Percentiles rank a stretch among this genome's conserved stretches.
Evolutionary conservation across 2,113 vertebrate species (phyloP).

Genomic region (Camelus dromedarius): DNA sequence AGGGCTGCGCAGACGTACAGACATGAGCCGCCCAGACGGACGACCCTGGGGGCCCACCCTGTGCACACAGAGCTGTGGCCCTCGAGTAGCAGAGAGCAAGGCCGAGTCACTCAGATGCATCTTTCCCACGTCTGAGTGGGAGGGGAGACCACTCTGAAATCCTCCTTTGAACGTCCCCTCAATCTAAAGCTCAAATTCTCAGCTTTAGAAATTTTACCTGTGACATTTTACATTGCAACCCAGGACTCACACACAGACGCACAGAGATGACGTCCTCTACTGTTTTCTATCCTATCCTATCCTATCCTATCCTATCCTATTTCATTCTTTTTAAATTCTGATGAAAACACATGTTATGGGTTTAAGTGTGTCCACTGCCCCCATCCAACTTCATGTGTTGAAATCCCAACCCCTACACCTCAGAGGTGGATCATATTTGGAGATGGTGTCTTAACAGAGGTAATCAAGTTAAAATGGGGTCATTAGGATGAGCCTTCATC

Average conservation of each 20-base stretch:
- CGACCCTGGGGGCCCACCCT: neutral
- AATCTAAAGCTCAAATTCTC: neutral
- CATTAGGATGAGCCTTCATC: neutral
- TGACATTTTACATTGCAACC: neutral
- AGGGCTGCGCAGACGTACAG: too few species aligned
- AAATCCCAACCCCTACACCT: neutral
- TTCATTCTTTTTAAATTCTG: neutral
- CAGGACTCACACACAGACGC: neutral
- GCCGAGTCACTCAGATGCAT: neutral
- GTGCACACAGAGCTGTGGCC: neutral
- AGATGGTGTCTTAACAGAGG: neutral
- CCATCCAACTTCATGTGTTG: neutral
- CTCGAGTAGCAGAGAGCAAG: too few species aligned
- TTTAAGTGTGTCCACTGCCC: neutral
- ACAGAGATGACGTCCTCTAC: neutral
- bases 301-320: neutral
- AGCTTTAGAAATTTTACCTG: constrained; percentile 26
- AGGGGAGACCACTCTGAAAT: neutral
- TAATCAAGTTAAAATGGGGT: neutral
- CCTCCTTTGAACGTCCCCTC: neutral
- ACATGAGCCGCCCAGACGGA: accelerated
- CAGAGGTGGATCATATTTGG: neutral
- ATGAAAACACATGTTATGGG: neutral
- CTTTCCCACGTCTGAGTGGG: neutral
- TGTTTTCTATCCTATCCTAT: neutral